These are phyloP conservation scores for Marmota flaviventris DNA, from an alignment of 2,113 vertebrate genomes.

Conservation along the genomic window DNA sequence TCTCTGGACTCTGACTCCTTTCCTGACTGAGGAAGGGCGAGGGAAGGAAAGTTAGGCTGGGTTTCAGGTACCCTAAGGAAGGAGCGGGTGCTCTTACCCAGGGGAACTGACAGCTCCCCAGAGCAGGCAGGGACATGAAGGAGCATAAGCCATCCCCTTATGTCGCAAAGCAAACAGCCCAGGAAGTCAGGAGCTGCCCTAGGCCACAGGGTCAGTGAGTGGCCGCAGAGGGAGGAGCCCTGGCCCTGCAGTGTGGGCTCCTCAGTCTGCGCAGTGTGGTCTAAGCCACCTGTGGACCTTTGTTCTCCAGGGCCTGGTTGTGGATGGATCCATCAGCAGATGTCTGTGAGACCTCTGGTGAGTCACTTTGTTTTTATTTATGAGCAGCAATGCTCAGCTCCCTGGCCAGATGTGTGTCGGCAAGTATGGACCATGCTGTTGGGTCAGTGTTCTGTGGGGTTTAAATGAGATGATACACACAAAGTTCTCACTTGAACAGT, in stretches of 20 bases:
- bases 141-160: background rate
- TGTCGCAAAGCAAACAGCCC: background rate
- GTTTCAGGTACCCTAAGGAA: background rate
- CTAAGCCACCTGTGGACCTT: fast-evolving
- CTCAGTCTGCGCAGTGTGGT: background rate
- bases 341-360: background rate
- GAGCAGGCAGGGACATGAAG: too few relatives aligned
- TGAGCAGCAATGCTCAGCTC: background rate
- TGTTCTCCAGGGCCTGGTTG: background rate
- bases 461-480: background rate
- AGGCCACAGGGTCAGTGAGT: background rate
- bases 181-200: background rate
- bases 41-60: background rate
- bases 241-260: too few relatives aligned
- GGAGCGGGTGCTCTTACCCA: too few relatives aligned
- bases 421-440: fast-evolving
- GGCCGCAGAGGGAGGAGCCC: background rate
- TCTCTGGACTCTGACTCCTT: background rate
- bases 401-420: background rate
- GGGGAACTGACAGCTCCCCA: background rate
- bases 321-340: background rate
- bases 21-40: fast-evolving
- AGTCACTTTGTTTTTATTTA: background rate
- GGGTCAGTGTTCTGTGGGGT: too few relatives aligned
- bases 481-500: background rate